Percentiles rank a stretch among this genome's conserved stretches.
Conservation (phyloP, 2,888 invertebrate species). For the Synanthedon andrenaeformis region DNA sequence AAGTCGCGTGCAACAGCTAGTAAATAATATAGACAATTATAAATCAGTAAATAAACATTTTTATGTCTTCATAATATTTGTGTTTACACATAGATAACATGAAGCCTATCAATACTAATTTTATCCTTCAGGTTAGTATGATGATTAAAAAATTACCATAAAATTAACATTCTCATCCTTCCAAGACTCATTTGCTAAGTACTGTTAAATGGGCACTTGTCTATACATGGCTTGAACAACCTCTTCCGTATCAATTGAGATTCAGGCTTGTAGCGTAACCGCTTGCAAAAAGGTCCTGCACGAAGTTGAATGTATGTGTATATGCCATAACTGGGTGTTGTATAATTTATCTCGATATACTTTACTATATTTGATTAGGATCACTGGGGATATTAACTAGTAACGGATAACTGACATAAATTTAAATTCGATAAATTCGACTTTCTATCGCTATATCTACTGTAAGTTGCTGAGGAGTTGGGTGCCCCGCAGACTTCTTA, state of each 20-base stretch:
- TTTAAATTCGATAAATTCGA: no score
- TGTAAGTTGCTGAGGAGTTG: no score
- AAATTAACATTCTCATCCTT: slow-evolving; percentile 15
- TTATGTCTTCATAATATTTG: neutral
- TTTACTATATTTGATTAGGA: no score
- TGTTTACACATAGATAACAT: neutral
- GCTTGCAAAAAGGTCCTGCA: neutral
- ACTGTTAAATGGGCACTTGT: neutral
- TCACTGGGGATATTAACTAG: no score
- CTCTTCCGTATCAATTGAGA: slow-evolving; percentile 20
- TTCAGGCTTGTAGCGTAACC: slow-evolving; percentile 2
- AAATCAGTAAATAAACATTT: neutral
- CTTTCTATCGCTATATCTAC: no score
- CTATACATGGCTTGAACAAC: neutral
- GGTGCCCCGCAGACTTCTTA: no score
- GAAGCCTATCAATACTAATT: neutral
- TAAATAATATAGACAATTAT: no score
- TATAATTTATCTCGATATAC: no score
- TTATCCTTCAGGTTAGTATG: no score
- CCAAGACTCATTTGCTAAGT: slow-evolving; percentile 9
- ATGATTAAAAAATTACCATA: no score
- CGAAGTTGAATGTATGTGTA: neutral
- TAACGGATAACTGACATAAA: no score
- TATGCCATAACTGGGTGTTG: slow-evolving; percentile 8
- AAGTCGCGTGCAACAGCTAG: no score